Evolutionary conservation across 2,888 invertebrate species (phyloP).

Genomic region (Pammene fasciana): DNA sequence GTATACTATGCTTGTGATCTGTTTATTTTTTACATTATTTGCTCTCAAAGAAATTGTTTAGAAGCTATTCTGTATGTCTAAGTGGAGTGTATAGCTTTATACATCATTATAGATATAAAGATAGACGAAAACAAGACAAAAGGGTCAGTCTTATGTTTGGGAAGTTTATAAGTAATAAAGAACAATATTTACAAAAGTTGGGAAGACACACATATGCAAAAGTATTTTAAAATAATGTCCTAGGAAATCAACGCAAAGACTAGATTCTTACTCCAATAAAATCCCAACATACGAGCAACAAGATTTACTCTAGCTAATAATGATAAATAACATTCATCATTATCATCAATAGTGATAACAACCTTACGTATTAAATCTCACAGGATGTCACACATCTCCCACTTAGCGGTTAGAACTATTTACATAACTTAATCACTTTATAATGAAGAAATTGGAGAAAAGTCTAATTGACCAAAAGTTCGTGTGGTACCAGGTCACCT

Average conservation of each 20-base stretch:
- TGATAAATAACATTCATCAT: slow-evolving; percentile 59
- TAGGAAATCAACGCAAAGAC: slow-evolving; percentile 46
- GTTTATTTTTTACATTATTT: slow-evolving; percentile 77
- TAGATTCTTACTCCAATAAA: slow-evolving; percentile 57
- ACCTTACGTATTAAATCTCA: slow-evolving; percentile 76
- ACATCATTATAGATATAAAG: slow-evolving; percentile 68
- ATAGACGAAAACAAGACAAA: slow-evolving; percentile 81
- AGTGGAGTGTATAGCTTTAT: slow-evolving; percentile 71
- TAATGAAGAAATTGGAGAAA: slow-evolving; percentile 70
- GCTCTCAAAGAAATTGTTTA: slow-evolving; percentile 73
- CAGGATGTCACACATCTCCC: slow-evolving; percentile 78
- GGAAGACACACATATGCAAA: slow-evolving; percentile 77
- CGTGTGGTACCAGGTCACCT: slow-evolving; percentile 78
- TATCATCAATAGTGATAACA: slow-evolving; percentile 74
- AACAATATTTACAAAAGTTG: slow-evolving; percentile 81
- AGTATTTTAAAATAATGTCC: slow-evolving; percentile 68
- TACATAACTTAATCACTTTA: slow-evolving; percentile 72
- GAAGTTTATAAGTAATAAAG: slow-evolving; percentile 78
- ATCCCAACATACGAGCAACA: slow-evolving; percentile 70
- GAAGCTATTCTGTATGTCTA: slow-evolving; percentile 75
- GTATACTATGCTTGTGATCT: slow-evolving; percentile 60
- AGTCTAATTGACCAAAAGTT: slow-evolving; percentile 77
- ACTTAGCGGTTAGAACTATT: slow-evolving; percentile 64
- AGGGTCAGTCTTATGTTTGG: slow-evolving; percentile 84
- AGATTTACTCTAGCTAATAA: slow-evolving; percentile 66